phyloP scores from a whole-genome alignment of 2,113 vertebrate species.

The Anguilla rostrata region DNA sequence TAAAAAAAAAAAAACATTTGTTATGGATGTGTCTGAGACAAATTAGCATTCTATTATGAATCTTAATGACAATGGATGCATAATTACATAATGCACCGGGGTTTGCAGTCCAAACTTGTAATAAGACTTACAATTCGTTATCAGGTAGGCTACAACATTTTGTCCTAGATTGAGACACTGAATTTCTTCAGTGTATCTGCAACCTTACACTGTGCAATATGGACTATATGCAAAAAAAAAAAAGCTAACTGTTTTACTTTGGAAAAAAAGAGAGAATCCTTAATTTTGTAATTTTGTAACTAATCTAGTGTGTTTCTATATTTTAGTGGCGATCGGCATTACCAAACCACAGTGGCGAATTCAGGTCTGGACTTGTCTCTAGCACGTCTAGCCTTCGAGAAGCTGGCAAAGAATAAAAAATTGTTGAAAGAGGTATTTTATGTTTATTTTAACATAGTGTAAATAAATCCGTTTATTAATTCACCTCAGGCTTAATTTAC shows the following conservation, averaged over 20 bases:
- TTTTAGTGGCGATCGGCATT: slow-evolving; percentile 53
- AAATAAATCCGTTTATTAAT: neutral
- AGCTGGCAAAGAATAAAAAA: slow-evolving; percentile 35
- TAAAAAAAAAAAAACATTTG: neutral
- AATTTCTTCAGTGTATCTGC: neutral
- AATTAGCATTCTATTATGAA: neutral
- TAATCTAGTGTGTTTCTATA: neutral
- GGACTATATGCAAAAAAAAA: neutral
- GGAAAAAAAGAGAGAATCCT: neutral
- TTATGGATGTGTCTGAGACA: neutral
- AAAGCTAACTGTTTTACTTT: neutral
- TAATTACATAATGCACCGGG: too few species aligned
- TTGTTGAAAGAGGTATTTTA: slow-evolving; percentile 50
- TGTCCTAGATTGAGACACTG: neutral
- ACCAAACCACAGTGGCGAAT: slow-evolving; percentile 42
- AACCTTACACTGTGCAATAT: neutral
- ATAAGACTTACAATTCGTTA: neutral
- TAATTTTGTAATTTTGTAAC: neutral
- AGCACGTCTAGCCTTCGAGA: slow-evolving; percentile 46
- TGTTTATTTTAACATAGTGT: neutral
- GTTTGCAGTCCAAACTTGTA: neutral
- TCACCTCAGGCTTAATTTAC: neutral
- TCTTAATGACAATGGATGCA: neutral
- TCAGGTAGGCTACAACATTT: too few species aligned
- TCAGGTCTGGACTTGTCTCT: slow-evolving; percentile 52